Evolutionary conservation across 2,888 invertebrate species (phyloP).

Genomic region (Macrophya alboannulata): DNA sequence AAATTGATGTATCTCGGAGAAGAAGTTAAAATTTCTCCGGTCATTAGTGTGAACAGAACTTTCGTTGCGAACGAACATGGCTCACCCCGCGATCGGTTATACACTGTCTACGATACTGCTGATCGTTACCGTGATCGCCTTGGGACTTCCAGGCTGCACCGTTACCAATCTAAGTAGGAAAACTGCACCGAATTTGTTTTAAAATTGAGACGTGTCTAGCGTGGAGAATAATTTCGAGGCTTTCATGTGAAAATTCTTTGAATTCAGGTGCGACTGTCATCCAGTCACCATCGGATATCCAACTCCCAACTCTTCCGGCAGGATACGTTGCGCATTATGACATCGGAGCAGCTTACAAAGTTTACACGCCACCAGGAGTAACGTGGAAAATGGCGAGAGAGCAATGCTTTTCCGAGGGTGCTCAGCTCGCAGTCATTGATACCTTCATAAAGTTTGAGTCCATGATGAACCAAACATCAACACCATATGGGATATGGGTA

Average conservation of each 20-base stretch:
- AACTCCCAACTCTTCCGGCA: neutral
- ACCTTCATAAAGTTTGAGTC: neutral
- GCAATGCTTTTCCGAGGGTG: neutral
- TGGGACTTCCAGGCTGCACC: neutral
- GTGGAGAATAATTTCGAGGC: neutral
- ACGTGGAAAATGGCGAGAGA: neutral
- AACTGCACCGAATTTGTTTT: neutral
- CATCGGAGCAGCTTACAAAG: constrained; percentile 6
- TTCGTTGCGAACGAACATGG: neutral
- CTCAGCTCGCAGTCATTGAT: constrained; percentile 30
- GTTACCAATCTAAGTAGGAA: neutral
- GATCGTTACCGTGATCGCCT: neutral
- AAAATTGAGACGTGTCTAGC: neutral
- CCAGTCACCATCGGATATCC: neutral
- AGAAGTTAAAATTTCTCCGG: neutral
- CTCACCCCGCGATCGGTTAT: neutral
- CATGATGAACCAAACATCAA: neutral
- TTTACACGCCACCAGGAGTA: neutral
- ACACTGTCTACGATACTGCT: neutral
- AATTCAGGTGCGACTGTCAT: neutral
- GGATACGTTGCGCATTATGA: constrained; percentile 3
- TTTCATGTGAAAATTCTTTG: neutral
- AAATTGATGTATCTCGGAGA: too few relatives aligned
- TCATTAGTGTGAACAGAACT: neutral
- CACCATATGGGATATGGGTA: neutral